Evolutionary conservation across 2,113 vertebrate genomes (phyloP).

Genomic region (Osmerus mordax): DNA sequence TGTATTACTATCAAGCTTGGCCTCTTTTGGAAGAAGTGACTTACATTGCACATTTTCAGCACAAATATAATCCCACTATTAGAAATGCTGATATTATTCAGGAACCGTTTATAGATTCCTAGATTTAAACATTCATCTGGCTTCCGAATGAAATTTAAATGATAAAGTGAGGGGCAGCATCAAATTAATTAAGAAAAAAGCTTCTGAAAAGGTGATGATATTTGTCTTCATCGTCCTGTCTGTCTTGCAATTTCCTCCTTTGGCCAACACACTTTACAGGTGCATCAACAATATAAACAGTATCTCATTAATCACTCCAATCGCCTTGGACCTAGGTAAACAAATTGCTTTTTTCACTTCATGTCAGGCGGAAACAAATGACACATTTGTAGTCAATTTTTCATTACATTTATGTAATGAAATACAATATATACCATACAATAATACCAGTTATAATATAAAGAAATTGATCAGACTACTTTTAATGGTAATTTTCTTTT

Average conservation of each 20-base stretch:
- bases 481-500: no score
- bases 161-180: constrained; percentile 1
- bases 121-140: not conserved
- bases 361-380: no score
- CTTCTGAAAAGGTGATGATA: constrained; percentile 15
- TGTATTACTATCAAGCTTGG: no score
- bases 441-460: no score
- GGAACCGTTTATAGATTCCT: not conserved
- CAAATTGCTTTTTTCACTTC: not conserved
- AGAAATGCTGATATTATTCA: no score
- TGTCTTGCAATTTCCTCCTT: not conserved
- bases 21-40: no score
- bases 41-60: no score
- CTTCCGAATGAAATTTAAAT: not conserved
- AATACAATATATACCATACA: no score
- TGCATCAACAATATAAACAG: not conserved
- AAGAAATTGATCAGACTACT: no score
- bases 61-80: no score
- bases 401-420: no score
- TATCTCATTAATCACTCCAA: constrained; percentile 36
- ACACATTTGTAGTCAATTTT: no score
- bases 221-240: not conserved
- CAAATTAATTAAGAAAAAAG: constrained; percentile 17
- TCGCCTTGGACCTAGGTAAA: not conserved
- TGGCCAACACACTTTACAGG: constrained; percentile 11